These are phyloP conservation scores for Denticeps clupeoides DNA, from an alignment of 2,797 vertebrate species.

Conservation along the genomic window DNA sequence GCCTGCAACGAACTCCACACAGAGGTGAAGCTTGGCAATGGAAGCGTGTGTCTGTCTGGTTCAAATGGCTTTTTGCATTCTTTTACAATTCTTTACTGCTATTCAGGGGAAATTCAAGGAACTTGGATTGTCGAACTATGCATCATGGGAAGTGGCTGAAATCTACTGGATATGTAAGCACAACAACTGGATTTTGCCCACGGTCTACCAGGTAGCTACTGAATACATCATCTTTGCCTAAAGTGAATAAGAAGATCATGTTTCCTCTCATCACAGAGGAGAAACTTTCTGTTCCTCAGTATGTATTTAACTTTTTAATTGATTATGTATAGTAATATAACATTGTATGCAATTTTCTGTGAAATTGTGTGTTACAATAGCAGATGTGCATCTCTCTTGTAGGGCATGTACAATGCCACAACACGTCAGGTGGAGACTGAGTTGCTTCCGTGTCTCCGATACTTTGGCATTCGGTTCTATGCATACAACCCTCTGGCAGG, in stretches of 20 bases:
- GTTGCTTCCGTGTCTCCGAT: constrained; percentile 77
- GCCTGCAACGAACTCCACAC: constrained; percentile 81
- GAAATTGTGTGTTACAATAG: not conserved
- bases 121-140: constrained; percentile 85
- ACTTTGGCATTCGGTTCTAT: constrained; percentile 78
- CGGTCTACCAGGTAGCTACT: constrained; percentile 95
- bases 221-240: too few relatives aligned
- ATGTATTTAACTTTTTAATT: not conserved
- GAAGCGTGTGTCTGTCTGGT: too few relatives aligned
- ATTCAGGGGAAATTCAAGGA: constrained; percentile 86
- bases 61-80: not conserved
- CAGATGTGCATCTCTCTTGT: constrained; percentile 4
- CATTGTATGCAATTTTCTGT: not conserved
- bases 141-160: constrained; percentile 88
- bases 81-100: not conserved
- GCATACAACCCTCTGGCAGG: constrained; percentile 91
- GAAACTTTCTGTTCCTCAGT: too few relatives aligned
- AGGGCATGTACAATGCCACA: constrained; percentile 96
- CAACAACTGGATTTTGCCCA: constrained; percentile 80
- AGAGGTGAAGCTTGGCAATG: constrained; percentile 71
- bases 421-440: constrained; percentile 84
- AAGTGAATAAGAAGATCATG: constrained; percentile 12
- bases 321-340: not conserved
- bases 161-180: constrained; percentile 74
- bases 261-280: not conserved